Conservation (phyloP, 2,797 vertebrate species). For the Amblyopsis hoosieri region DNA sequence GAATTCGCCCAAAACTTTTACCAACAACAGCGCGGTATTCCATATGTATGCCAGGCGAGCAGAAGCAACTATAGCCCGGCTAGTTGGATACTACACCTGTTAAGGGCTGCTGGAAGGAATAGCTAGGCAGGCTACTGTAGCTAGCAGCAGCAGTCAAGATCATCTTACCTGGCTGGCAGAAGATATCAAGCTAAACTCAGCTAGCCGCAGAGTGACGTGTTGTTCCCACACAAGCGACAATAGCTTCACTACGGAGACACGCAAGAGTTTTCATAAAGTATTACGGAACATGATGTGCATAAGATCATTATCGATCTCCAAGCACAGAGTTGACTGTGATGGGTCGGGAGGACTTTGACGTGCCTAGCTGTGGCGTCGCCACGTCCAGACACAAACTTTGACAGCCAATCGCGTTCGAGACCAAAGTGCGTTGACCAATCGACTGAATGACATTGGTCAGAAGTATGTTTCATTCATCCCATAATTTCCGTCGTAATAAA, state of each 20-base stretch:
- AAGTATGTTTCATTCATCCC: no score
- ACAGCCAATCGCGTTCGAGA: conserved; percentile 51
- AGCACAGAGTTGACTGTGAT: background rate
- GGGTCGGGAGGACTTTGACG: conserved; percentile 26
- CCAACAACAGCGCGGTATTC: no score
- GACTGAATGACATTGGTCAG: background rate
- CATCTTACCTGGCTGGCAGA: background rate
- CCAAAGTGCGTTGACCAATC: conserved; percentile 24
- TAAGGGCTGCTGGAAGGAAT: background rate
- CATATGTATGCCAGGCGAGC: no score
- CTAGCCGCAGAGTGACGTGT: background rate
- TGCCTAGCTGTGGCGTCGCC: conserved; percentile 57
- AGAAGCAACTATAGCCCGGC: no score
- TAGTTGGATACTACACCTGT: background rate
- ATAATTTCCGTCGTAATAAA: no score
- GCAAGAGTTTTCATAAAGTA: conserved; percentile 1
- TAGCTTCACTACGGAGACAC: background rate
- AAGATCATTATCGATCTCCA: conserved; percentile 3
- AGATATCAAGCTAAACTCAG: background rate
- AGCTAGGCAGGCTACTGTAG: background rate
- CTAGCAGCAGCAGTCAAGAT: background rate
- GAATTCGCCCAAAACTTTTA: no score
- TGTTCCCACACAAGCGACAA: background rate
- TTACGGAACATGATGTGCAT: conserved; percentile 8
- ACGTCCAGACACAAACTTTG: conserved; percentile 48